phyloP scores from a whole-genome alignment of 2,888 invertebrate species.

The Campoletis raptor region DNA sequence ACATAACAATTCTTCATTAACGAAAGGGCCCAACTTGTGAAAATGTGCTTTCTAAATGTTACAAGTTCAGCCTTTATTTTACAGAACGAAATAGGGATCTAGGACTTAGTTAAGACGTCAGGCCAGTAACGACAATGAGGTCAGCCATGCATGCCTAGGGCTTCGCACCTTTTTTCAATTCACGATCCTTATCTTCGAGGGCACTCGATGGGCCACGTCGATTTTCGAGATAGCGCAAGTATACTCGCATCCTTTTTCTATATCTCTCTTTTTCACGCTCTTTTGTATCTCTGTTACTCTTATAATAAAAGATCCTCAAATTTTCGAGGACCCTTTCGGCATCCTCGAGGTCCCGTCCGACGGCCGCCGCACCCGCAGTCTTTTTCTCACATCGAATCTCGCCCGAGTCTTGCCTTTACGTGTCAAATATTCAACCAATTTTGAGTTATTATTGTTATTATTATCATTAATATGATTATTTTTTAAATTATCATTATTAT shows the following conservation, averaged over 20 bases:
- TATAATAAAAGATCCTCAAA: conserved; percentile 23
- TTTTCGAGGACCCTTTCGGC: conserved; percentile 79
- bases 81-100: conserved; percentile 41
- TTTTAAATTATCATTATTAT: conserved; percentile 5
- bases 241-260: conserved; percentile 50
- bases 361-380: conserved; percentile 72
- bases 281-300: neutral
- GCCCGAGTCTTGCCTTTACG: conserved; percentile 6
- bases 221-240: conserved; percentile 82
- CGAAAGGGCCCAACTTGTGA: neutral
- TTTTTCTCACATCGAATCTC: conserved; percentile 34
- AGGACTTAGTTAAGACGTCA: conserved; percentile 84
- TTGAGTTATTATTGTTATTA: conserved; percentile 20
- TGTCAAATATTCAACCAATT: conserved; percentile 51
- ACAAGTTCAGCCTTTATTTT: conserved; percentile 43
- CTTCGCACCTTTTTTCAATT: conserved; percentile 82
- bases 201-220: conserved; percentile 83
- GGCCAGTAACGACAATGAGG: conserved; percentile 80
- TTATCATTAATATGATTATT: neutral
- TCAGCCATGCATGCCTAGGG: conserved; percentile 82
- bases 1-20: neutral
- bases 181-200: conserved; percentile 84
- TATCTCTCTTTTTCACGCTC: conserved; percentile 1
- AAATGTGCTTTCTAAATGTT: neutral
- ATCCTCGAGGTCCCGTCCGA: conserved; percentile 71